A percentile compares a stretch with the other conserved stretches of the same genome.
phyloP scores from a whole-genome alignment of 2,797 vertebrate genomes.

The Anguilla pacifica region DNA sequence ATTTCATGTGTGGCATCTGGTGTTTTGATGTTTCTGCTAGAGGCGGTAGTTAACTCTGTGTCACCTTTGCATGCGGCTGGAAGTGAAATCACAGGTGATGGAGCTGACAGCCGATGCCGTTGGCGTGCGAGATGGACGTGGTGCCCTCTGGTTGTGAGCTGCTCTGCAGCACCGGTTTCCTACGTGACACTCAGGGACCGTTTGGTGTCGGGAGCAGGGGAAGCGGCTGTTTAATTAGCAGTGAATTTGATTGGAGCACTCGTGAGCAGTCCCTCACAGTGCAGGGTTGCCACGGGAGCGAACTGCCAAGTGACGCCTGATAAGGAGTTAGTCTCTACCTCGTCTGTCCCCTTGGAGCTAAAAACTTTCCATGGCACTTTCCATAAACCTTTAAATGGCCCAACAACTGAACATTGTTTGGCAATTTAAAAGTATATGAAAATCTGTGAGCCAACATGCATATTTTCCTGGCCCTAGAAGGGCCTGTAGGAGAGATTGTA shows the following conservation, averaged over 20 bases:
- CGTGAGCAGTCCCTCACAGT: not conserved
- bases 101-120: not conserved
- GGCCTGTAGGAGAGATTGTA: not conserved
- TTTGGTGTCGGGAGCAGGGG: not conserved
- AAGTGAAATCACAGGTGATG: not conserved
- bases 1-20: slow-evolving; percentile 38
- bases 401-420: not conserved
- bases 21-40: slow-evolving; percentile 17
- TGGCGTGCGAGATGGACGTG: not conserved
- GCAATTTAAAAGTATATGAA: not conserved
- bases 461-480: not conserved
- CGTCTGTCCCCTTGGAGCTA: not conserved
- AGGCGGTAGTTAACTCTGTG: not conserved
- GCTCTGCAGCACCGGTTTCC: not conserved
- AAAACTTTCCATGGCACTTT: not conserved
- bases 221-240: slow-evolving; percentile 11
- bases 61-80: slow-evolving; percentile 10
- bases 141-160: not conserved
- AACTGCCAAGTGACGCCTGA: slow-evolving; percentile 1
- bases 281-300: not conserved
- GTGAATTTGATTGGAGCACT: slow-evolving; percentile 25
- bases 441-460: not conserved
- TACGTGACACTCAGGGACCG: not conserved
- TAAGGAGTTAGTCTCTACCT: not conserved
- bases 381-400: too few relatives aligned